Base-by-base conservation (phyloP, 2,113 vertebrate genomes). In the Raja brachyura region DNA sequence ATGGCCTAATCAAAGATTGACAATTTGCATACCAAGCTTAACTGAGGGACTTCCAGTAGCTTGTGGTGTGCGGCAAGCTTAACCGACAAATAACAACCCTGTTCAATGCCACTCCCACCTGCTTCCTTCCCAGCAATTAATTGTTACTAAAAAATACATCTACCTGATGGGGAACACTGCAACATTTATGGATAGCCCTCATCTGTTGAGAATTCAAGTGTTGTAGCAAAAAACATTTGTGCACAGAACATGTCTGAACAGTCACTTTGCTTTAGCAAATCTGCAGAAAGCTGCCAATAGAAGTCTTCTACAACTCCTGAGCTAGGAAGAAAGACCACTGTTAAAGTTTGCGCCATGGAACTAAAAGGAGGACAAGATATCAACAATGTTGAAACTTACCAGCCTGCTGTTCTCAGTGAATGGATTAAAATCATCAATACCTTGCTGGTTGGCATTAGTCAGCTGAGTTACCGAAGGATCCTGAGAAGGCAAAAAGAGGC, bases 391-490 rank as follows among this genome's bases (percentile, higher is more conserved):
- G 63, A 48, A 16, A 0, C 94, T 92, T 94, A 99, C 99, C 97
- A 96, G 96, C 94, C 95, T 94, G 20, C 95, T 95, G 68, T 79
- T 94, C 93, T 97, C 96, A 0, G 98, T 96, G 94, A 99, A 99
- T 0, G 98, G 98, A 94, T 99, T 99, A 95, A 95, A 99, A 31
- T 99, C 98, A 61, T 96, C 96, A 25, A 97, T 7, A 59, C 93
- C 94, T 22, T 97, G 96, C 5, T 94, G 93, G 20, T 83, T 94
- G 9, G 96, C 8, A 20, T 93, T 95, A 39, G 98, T 97, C 94
- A 97, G 96, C 94, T 97, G 97, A 25, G 98, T 98, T 95, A 99
- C 97, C 0, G 99, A 98, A 31, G 97, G 97, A 94, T 99, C 99
- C 99, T 99, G 94, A 3, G 93, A 48, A 94, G 59, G 94, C 28